These are phyloP conservation scores for Monodelphis domestica DNA, from an alignment of 2,797 vertebrate species.

Conservation along the genomic window DNA sequence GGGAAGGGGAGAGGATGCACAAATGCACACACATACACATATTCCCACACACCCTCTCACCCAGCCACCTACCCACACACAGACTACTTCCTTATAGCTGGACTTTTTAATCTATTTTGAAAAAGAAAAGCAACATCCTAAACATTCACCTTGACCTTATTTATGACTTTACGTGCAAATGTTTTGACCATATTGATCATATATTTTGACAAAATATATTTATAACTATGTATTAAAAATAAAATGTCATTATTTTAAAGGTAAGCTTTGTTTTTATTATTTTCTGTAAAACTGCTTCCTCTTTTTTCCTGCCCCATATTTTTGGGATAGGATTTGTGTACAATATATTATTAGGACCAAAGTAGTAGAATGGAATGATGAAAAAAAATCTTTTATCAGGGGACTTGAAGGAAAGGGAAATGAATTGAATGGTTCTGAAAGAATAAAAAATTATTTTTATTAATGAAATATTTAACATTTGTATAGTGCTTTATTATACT, in stretches of 20 bases:
- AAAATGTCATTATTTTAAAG: conserved; percentile 99
- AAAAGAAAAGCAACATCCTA: conserved; percentile 57
- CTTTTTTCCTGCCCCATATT: conserved; percentile 30
- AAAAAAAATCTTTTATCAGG: conserved; percentile 32
- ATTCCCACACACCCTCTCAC: conserved; percentile 41
- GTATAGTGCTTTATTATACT: background rate
- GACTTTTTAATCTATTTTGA: conserved; percentile 81
- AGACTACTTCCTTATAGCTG: conserved; percentile 82
- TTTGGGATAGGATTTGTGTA: conserved; percentile 22
- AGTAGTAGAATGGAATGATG: background rate
- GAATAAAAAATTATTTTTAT: conserved; percentile 48
- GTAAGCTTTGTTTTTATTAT: conserved; percentile 84
- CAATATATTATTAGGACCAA: background rate
- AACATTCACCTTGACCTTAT: conserved; percentile 94
- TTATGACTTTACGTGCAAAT: conserved; percentile 99
- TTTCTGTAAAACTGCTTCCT: background rate
- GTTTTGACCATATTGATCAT: conserved; percentile 99
- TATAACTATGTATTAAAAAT: conserved; percentile 99
- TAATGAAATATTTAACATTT: conserved; percentile 62
- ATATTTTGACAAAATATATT: conserved; percentile 99
- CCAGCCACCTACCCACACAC: conserved; percentile 69
- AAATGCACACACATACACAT: conserved; percentile 53
- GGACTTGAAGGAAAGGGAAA: conserved; percentile 37
- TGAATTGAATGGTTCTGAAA: conserved; percentile 39
- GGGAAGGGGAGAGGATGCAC: background rate